Evolutionary conservation across 2,113 vertebrate genomes (phyloP).

Genomic region (Scolopax mira): DNA sequence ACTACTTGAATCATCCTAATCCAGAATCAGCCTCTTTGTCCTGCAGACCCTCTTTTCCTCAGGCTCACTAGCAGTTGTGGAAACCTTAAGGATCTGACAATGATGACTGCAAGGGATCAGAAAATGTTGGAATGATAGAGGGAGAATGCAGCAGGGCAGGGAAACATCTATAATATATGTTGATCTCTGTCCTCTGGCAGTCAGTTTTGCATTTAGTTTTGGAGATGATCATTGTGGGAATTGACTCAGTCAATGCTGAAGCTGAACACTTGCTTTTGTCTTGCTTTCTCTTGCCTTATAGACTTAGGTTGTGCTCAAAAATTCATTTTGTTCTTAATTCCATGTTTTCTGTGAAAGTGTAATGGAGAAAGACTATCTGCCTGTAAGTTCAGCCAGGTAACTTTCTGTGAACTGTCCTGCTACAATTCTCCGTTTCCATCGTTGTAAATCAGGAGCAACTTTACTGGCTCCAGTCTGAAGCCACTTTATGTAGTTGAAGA

Average conservation of each 20-base stretch:
- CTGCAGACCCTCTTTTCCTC: not conserved
- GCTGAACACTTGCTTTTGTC: not conserved
- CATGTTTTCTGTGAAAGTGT: not conserved
- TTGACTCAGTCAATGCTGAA: not conserved
- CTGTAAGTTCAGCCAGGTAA: slow-evolving; percentile 26
- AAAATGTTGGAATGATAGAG: not conserved
- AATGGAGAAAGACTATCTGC: not conserved
- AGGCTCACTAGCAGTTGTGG: not conserved
- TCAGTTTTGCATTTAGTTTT: not conserved
- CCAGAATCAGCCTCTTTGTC: not conserved
- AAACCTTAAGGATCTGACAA: not conserved
- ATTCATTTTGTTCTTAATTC: not conserved
- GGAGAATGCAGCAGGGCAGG: not conserved
- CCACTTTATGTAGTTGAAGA: not conserved
- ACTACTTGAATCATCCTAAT: not conserved
- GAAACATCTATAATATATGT: not conserved
- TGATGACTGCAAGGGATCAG: not conserved
- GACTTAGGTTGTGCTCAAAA: not conserved
- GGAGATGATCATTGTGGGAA: not conserved
- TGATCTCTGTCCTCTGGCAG: not conserved
- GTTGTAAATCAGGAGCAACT: not conserved
- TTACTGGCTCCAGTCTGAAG: not conserved
- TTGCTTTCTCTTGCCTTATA: not conserved
- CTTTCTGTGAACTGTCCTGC: slow-evolving; percentile 24
- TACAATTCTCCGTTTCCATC: not conserved